Evolutionary conservation across 2,888 invertebrate genomes (phyloP), one percentile per base, ranked within the genome.

Genomic region (Reticulitermes lucifugus): DNA sequence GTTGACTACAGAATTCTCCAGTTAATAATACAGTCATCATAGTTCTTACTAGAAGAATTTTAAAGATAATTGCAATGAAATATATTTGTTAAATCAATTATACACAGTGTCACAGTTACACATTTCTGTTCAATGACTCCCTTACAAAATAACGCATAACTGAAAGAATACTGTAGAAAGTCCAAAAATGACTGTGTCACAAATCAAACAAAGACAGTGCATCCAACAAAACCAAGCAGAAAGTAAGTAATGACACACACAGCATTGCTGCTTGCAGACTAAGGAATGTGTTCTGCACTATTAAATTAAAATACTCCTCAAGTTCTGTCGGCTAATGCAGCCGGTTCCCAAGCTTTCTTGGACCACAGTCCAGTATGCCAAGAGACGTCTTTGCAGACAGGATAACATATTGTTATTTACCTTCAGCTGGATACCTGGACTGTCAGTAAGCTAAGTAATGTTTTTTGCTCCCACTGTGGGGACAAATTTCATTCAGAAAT

Each of bases 141-240:
- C 41, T 73, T n/a, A 41, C 22, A 43, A 77, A 75, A 75, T 4
- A 73, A 18, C 7, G 65, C 25, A 77, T 46, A 46, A 46, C 35
- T 75, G 5, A 77, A 77, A 46, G 46, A 46, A 77, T 46, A 77
- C 77, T 77, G 75, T 75, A 75, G 46, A 46, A 46, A 77, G n/a
- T 46, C 65, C n/a, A 65, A 51, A 46, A 22, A 46, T 46, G 22
- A 77, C 22, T 9, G 14, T 10, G 22, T 77, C n/a, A 77, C 43
- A 51, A 43, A 3, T 25, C 21, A 77, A 41, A 14, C 46, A 75
- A 2, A 21, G 43, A 43, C 21, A 21, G n/a, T 21, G 6, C 12
- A 60, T 21, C 14, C 60, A 60, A n/a, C 60, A 60, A 60, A 60
- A 60, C n/a, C 21, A 75, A 75, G 35, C 22, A 75, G 41, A 46